These are phyloP conservation scores for Chunga burmeisteri DNA, from an alignment of 2,113 vertebrate genomes.

Conservation along the genomic window DNA sequence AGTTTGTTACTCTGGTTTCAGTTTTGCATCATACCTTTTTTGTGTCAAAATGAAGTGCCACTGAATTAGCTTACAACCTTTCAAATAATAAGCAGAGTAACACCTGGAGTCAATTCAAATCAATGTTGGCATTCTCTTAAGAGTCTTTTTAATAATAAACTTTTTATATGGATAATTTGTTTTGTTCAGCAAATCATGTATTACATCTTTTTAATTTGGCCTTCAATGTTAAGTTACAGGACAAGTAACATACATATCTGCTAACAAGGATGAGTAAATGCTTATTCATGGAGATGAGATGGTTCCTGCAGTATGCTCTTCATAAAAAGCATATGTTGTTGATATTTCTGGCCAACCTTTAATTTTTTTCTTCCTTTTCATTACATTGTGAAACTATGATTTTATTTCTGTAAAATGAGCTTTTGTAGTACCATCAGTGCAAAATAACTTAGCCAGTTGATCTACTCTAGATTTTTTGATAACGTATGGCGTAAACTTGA, in stretches of 20 bases:
- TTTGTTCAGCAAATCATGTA: background rate
- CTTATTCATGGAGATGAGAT: background rate
- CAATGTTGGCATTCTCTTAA: background rate
- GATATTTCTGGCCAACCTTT: background rate
- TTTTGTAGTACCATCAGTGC: background rate
- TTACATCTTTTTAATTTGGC: background rate
- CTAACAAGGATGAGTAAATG: constrained; percentile 13
- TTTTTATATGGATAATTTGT: background rate
- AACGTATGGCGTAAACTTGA: background rate
- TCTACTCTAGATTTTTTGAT: background rate
- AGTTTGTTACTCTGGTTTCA: constrained; percentile 23
- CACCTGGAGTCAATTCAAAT: background rate
- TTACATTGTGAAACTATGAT: background rate
- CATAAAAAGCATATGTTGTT: background rate
- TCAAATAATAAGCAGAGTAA: background rate
- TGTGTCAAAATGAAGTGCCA: background rate
- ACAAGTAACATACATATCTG: background rate
- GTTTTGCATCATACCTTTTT: background rate
- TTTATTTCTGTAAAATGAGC: background rate
- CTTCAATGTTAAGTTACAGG: background rate
- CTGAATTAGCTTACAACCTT: background rate
- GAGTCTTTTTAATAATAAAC: background rate
- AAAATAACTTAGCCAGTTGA: background rate
- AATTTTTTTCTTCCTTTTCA: background rate
- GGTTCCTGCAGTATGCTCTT: background rate